Conservation (phyloP, 2,797 vertebrate genomes). For the Semotilus atromaculatus region DNA sequence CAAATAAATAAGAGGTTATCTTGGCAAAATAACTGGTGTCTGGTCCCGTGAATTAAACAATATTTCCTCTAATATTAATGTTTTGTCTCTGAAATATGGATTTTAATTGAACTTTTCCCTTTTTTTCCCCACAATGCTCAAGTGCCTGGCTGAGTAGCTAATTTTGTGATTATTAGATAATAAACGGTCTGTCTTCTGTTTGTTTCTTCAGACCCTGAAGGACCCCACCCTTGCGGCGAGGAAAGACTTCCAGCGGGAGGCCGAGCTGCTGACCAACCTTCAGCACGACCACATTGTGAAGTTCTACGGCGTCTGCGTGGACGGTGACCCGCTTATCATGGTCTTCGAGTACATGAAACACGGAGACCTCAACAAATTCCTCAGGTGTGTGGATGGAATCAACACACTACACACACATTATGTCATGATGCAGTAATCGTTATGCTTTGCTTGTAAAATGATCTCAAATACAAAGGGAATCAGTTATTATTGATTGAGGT, state of each 20-base stretch:
- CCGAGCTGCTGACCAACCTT: constrained; percentile 94
- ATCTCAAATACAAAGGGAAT: neutral
- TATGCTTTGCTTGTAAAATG: neutral
- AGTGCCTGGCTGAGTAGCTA: neutral
- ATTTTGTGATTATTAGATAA: neutral
- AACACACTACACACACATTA: neutral
- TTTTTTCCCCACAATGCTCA: neutral
- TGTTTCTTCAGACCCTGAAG: constrained; percentile 85
- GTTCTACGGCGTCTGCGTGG: constrained; percentile 95
- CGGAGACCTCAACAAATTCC: constrained; percentile 96
- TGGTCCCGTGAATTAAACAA: too few relatives aligned
- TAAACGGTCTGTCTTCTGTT: neutral
- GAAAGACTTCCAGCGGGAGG: constrained; percentile 97
- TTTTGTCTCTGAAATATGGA: neutral
- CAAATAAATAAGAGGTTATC: too few relatives aligned
- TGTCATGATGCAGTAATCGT: neutral
- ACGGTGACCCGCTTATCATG: constrained; percentile 97
- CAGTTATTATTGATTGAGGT: neutral
- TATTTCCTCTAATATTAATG: neutral
- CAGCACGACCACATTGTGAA: constrained; percentile 98
- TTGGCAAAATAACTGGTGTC: too few relatives aligned
- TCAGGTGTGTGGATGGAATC: constrained; percentile 79
- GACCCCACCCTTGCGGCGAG: constrained; percentile 93
- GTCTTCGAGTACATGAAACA: constrained; percentile 99
- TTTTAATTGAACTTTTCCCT: neutral